Conservation (phyloP, 2,888 invertebrate species). For the Linyphia triangularis region DNA sequence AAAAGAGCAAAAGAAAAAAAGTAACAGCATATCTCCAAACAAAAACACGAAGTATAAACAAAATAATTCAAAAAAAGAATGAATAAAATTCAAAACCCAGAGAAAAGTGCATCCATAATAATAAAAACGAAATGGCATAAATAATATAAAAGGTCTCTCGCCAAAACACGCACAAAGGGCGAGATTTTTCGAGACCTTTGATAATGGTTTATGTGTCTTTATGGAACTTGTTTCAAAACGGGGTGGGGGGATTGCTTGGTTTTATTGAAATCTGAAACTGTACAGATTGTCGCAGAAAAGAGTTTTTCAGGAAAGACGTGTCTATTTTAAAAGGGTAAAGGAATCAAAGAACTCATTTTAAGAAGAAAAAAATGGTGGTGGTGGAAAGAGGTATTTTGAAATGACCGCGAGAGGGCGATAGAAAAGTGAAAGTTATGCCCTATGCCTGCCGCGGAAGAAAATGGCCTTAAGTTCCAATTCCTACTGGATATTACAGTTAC, state of each 20-base stretch:
- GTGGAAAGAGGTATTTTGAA: slow-evolving; percentile 6
- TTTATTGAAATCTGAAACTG: slow-evolving; percentile 73
- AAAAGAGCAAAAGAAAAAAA: background rate
- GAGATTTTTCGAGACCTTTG: slow-evolving; percentile 45
- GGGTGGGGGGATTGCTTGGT: too few species aligned
- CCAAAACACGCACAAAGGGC: slow-evolving; percentile 37
- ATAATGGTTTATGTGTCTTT: slow-evolving; percentile 71
- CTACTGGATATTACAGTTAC: slow-evolving; percentile 33
- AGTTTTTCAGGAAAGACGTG: slow-evolving; percentile 46
- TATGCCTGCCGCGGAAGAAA: slow-evolving; percentile 20
- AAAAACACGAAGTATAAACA: background rate
- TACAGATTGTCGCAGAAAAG: slow-evolving; percentile 56
- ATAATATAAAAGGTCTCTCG: slow-evolving; percentile 48
- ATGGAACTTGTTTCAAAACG: slow-evolving; percentile 64
- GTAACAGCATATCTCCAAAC: slow-evolving; percentile 10
- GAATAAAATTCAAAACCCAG: slow-evolving; percentile 37
- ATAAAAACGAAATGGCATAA: slow-evolving; percentile 57
- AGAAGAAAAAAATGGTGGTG: background rate
- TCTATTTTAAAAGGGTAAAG: slow-evolving; percentile 57
- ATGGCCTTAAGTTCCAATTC: slow-evolving; percentile 55
- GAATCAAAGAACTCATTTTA: slow-evolving; percentile 28
- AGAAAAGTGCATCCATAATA: slow-evolving; percentile 53
- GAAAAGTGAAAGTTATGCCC: slow-evolving; percentile 36
- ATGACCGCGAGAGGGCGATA: slow-evolving; percentile 25
- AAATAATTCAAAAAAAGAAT: slow-evolving; percentile 18